Evolutionary conservation across 2,113 vertebrate genomes (phyloP).

Genomic region (Gallinago paraguaiae): DNA sequence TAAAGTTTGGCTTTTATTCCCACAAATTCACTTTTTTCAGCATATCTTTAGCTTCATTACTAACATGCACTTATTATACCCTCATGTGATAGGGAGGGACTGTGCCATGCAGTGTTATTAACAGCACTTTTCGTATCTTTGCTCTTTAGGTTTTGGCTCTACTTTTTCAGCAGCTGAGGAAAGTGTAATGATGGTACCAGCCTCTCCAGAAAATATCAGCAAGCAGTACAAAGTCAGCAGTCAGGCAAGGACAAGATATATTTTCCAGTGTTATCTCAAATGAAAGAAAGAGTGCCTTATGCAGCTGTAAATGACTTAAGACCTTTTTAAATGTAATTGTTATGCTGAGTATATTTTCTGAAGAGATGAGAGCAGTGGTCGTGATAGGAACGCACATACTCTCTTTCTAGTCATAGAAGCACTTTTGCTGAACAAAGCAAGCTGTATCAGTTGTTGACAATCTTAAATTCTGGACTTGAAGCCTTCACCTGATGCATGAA

Average conservation of each 20-base stretch:
- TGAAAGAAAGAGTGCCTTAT: slow-evolving; percentile 13
- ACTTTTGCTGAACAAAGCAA: background rate
- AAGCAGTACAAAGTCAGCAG: slow-evolving; percentile 90
- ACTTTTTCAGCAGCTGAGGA: slow-evolving; percentile 95
- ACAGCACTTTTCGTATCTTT: slow-evolving; percentile 17
- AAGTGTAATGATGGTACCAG: slow-evolving; percentile 78
- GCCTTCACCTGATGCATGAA: background rate
- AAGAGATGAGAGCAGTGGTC: background rate
- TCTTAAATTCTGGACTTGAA: background rate
- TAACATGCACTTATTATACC: background rate
- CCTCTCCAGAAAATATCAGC: slow-evolving; percentile 79
- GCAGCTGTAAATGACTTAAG: background rate
- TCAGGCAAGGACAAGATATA: slow-evolving; percentile 79
- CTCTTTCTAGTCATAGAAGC: background rate
- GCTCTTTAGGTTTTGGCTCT: slow-evolving; percentile 87
- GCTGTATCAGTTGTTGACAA: background rate
- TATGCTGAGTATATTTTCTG: background rate
- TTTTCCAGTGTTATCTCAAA: slow-evolving; percentile 12
- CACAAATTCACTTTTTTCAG: background rate
- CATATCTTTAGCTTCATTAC: background rate
- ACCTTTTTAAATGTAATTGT: background rate
- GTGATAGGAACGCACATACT: background rate
- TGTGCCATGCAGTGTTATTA: background rate
- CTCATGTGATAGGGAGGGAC: background rate
- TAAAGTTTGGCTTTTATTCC: background rate